Conservation (phyloP, 1,140 invertebrate genomes). For the Trichonephila clavipes region DNA sequence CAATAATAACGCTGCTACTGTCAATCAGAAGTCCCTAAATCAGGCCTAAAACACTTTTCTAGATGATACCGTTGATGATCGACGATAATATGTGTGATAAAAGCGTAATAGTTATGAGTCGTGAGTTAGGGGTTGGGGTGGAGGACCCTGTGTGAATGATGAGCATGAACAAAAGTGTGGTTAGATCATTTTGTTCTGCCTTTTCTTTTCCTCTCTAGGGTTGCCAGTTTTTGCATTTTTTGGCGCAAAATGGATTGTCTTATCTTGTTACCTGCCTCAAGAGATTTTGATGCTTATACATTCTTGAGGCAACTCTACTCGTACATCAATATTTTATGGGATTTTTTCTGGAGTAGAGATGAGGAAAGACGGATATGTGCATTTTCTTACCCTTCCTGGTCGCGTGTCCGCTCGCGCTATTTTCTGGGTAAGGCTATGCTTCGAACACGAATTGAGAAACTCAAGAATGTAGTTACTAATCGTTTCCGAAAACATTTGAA, state of each 20-base stretch:
- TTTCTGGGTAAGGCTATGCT: too few species aligned
- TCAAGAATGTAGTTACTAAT: too few species aligned
- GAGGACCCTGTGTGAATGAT: slow-evolving; percentile 15
- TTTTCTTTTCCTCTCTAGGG: slow-evolving; percentile 12
- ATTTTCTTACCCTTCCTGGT: neutral
- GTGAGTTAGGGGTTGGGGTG: neutral
- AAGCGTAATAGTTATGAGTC: slow-evolving; percentile 34
- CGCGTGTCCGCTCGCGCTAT: neutral
- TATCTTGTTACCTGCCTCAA: slow-evolving; percentile 40
- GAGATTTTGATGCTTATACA: slow-evolving; percentile 4
- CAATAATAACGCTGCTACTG: slow-evolving; percentile 59
- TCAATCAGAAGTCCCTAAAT: slow-evolving; percentile 60
- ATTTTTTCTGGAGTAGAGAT: slow-evolving; percentile 1
- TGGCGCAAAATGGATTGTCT: slow-evolving; percentile 40
- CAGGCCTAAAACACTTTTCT: slow-evolving; percentile 57
- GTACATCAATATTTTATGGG: slow-evolving; percentile 30
- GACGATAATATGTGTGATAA: slow-evolving; percentile 48
- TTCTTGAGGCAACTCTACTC: slow-evolving; percentile 2
- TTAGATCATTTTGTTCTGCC: slow-evolving; percentile 33
- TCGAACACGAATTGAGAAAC: too few species aligned
- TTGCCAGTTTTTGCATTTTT: slow-evolving; percentile 24
- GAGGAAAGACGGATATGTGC: neutral
- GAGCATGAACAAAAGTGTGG: slow-evolving; percentile 1
- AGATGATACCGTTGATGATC: slow-evolving; percentile 55
- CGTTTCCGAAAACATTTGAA: too few species aligned